Base-by-base conservation (phyloP, 2,888 invertebrate genomes). In the Thalpophila matura region DNA sequence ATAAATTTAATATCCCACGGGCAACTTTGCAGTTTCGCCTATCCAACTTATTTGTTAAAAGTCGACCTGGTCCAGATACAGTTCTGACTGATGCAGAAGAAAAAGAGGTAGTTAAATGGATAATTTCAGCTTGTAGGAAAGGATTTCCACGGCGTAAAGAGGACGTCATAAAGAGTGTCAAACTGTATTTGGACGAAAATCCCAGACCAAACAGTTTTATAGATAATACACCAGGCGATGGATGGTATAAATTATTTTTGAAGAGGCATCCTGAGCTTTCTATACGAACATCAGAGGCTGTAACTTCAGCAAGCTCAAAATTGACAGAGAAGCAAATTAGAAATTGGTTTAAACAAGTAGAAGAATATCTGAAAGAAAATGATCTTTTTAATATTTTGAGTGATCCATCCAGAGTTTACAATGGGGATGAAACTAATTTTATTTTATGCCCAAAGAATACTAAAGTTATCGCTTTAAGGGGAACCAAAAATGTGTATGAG, bases 371-470 rank as follows among this genome's bases (percentile, higher is more conserved):
- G 31, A 66, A 73, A 65, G 76, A 76, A 72, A 60, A 72, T 46
- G 29, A 69, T 60, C 45, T 72, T 10, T 65, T 74, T 56, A 35
- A 77, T 37, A 62, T 77, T 47, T 38, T 77, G n/a, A 51, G 47
- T 18, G 76, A 79, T 49, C 62, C 77, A 51, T 56, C 55, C 16
- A 56, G 74, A 64, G 66, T 75, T 26, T 79, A 54, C 33, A 79
- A 75, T 62, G 71, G 71, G 18, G 72, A 77, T 53, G 74, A 71
- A 62, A 78, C 71, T 1, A 68, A 70, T 54, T 75, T 78, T 60
- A 53, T 78, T 53, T 63, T 75, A 35, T 70, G 72, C 55, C 74
- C 75, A 49, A 74, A 78, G 43, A 73, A 56, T 33, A 51, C 49
- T 18, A 58, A 56, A 54, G 73, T 76, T 43, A 46, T 70, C n/a